These are phyloP conservation scores for Poeciliopsis occidentalis DNA, from an alignment of 2,113 vertebrate species.

Conservation along the genomic window DNA sequence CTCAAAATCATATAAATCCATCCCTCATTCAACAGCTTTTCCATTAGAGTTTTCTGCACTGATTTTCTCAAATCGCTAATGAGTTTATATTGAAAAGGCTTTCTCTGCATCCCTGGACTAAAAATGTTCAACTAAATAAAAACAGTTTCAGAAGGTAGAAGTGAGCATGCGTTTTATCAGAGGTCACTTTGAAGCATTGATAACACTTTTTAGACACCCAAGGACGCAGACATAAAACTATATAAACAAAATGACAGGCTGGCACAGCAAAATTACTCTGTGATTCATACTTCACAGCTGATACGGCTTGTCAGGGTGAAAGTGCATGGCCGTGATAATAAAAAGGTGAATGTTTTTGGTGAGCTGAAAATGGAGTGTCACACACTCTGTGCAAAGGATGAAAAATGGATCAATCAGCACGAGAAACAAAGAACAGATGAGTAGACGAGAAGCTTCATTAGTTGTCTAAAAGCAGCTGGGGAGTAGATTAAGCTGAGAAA, in stretches of 20 bases:
- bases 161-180: constrained; percentile 3
- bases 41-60: not conserved
- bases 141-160: constrained; percentile 9
- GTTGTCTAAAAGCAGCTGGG: constrained; percentile 33
- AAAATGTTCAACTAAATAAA: not conserved
- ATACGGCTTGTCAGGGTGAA: constrained; percentile 1
- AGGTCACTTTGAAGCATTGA: constrained; percentile 11
- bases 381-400: constrained; percentile 13
- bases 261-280: constrained; percentile 26
- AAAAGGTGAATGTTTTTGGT: constrained; percentile 23
- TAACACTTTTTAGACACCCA: constrained; percentile 27
- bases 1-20: not conserved
- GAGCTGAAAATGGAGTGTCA: constrained; percentile 16
- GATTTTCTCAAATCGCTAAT: constrained; percentile 14
- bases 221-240: constrained; percentile 41
- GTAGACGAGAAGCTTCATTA: constrained; percentile 38
- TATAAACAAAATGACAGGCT: constrained; percentile 23
- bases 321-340: constrained; percentile 7
- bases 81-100: not conserved
- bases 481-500: constrained; percentile 30
- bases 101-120: not conserved
- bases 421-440: constrained; percentile 32
- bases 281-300: constrained; percentile 36
- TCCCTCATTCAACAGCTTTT: constrained; percentile 1
- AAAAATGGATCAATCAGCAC: constrained; percentile 36